A percentile compares a stretch with the other conserved stretches of the same genome.
Evolutionary conservation across 2,113 vertebrate species (phyloP).

Genomic region (Dasyornis broadbenti): DNA sequence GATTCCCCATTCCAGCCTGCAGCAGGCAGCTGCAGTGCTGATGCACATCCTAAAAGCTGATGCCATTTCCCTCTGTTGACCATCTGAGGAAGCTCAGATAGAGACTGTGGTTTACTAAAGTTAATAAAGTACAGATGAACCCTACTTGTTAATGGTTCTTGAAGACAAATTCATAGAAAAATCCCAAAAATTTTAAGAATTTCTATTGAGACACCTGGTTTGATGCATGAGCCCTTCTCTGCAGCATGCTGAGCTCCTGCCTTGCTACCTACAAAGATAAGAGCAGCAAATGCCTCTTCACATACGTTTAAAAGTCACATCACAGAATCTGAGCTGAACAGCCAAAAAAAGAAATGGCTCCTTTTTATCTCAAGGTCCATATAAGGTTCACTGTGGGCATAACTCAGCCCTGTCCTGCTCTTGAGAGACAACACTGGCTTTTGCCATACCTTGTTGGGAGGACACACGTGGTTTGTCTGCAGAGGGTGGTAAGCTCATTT

Average conservation of each 20-base stretch:
- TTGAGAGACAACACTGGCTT: neutral
- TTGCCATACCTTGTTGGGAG: neutral
- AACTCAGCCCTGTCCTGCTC: neutral
- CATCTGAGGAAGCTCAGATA: neutral
- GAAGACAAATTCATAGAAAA: neutral
- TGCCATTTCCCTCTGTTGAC: neutral
- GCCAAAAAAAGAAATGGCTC: neutral
- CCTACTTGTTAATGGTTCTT: neutral
- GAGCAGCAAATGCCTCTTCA: neutral
- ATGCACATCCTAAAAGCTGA: neutral
- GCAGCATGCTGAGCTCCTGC: neutral
- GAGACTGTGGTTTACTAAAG: neutral
- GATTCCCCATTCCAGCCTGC: neutral
- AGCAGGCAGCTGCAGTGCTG: neutral
- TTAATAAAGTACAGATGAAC: neutral
- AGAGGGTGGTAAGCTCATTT: neutral
- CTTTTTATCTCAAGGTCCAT: neutral
- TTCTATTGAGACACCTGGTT: neutral
- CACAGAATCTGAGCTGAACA: neutral
- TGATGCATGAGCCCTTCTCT: neutral
- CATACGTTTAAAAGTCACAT: neutral
- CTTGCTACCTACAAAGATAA: neutral
- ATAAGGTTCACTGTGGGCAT: neutral
- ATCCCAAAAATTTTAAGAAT: neutral
- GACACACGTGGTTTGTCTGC: neutral